phyloP scores from a whole-genome alignment of 1,140 invertebrate species.

The Pseudoatta argentina region DNA sequence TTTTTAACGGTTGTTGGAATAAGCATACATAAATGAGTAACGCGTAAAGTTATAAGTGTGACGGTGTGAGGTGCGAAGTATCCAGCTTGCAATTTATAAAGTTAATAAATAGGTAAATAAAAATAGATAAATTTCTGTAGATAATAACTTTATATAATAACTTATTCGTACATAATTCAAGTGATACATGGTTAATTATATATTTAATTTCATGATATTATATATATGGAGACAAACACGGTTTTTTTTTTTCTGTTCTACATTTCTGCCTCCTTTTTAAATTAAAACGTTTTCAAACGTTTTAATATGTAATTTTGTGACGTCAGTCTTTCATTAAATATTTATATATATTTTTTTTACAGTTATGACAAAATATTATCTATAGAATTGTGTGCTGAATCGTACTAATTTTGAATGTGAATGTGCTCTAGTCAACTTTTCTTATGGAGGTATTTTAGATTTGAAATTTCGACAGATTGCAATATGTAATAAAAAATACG shows the following conservation, averaged over 20 bases:
- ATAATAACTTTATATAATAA: background rate
- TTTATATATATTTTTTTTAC: background rate
- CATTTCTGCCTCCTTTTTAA: background rate
- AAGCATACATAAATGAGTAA: background rate
- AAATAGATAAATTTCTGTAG: background rate
- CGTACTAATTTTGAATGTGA: background rate
- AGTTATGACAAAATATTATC: background rate
- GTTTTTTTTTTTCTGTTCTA: background rate
- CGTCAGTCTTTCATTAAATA: background rate
- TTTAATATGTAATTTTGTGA: background rate
- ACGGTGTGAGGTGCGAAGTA: background rate
- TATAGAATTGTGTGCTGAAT: background rate
- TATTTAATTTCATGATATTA: background rate
- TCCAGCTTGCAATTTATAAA: background rate
- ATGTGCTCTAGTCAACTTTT: background rate
- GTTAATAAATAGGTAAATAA: background rate
- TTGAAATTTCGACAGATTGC: constrained; percentile 4
- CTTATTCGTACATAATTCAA: background rate
- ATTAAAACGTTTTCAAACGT: background rate
- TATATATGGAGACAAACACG: background rate
- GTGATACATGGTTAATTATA: background rate
- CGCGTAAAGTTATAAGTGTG: background rate
- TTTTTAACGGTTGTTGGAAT: background rate
- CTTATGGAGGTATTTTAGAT: background rate
- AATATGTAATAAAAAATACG: background rate